Evolutionary conservation across 1,140 invertebrate genomes (phyloP), one percentile per base, ranked within the genome.

Genomic region (Diachasmimorpha longicaudata): DNA sequence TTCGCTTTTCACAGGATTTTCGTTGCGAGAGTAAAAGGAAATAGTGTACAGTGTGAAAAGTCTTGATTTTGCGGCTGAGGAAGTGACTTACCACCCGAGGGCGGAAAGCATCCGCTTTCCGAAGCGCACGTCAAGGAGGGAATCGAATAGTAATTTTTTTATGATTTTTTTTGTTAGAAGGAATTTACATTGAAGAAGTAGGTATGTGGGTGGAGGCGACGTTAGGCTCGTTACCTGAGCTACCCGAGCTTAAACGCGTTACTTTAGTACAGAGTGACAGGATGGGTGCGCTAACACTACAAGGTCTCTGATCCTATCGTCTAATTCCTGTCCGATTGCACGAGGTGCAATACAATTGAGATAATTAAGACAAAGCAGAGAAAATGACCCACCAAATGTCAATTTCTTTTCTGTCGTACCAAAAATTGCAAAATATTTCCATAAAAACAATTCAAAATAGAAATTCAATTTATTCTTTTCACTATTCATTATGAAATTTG

Each of bases 171-270:
- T 42, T 0, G 1, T 6, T 4, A 11, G 23, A 8, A 25, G 13
- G 58, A 63, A 63, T 25, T 63, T 8, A 63, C 58, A 52, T 23
- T 25, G 13, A 31, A 63, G 19, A 63, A 63, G 21, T 63, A 63
- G 58, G 58, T 63, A 63, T 63, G 58, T 63, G 58, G 58, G 58
- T 63, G 58, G 58, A 63, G 58, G 21, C 58, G 23, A 63, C 58
- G 5, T 31, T 23, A 19, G 23, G 14, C 21, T 63, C 23, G 23
- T 63, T 63, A 63, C 25, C 21, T 13, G 58, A 63, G 13, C 5
- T 31, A 63, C 58, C 23, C 58, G 58, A 63, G 58, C 58, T 19
- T 63, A 63, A 63, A 63, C 58, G 23, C 58, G 13, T 63, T 25
- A 63, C 23, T 63, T 63, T 63, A 63, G 19, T 23, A 25, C 23